Evolutionary conservation across 2,797 vertebrate genomes (phyloP).

Genomic region (Myotis daubentonii): DNA sequence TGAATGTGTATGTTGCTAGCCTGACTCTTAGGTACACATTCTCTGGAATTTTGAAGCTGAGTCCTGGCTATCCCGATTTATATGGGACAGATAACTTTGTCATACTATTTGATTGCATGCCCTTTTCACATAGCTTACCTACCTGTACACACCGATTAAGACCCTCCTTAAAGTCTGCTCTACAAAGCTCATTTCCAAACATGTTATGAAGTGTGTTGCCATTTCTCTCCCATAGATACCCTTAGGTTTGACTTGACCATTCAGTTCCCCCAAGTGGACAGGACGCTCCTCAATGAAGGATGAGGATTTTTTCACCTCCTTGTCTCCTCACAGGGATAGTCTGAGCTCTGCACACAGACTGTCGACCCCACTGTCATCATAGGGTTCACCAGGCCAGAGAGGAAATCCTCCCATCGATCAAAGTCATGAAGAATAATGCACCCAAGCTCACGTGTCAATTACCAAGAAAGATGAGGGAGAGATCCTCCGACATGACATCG

Average conservation of each 20-base stretch:
- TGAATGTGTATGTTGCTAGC: background rate
- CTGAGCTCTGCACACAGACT: background rate
- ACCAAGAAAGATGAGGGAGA: background rate
- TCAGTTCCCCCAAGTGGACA: background rate
- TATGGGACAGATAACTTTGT: background rate
- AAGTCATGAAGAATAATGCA: background rate
- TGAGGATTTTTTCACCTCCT: background rate
- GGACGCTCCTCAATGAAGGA: background rate
- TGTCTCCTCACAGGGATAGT: background rate
- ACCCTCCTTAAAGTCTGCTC: background rate
- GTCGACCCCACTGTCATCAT: no score
- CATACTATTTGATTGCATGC: background rate
- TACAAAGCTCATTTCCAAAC: background rate
- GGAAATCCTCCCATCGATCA: background rate
- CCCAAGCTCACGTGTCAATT: background rate
- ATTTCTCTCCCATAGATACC: constrained; percentile 8
- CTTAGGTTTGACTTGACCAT: background rate
- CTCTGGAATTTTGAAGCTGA: background rate
- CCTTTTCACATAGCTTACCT: background rate
- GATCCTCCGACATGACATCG: background rate
- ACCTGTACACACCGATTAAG: background rate
- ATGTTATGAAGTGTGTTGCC: background rate
- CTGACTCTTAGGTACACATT: background rate
- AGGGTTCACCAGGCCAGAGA: background rate
- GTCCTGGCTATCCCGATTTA: background rate